Base-by-base conservation (phyloP, 2,113 vertebrate species). In the Cheilinus undulatus region DNA sequence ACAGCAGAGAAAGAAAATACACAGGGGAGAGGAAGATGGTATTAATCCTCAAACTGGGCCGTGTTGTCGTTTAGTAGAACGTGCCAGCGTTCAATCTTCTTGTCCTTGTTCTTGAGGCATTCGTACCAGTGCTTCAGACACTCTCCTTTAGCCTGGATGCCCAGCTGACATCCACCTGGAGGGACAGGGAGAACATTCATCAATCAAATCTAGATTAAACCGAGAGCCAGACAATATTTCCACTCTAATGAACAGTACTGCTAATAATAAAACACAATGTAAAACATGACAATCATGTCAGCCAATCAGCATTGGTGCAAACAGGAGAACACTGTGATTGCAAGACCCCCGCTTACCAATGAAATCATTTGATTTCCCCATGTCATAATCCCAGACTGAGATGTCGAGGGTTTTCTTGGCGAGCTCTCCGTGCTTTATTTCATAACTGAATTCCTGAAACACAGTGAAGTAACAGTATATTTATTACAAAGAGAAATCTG, bases 71-170 rank as follows among this genome's bases (percentile, higher is more conserved):
- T 95, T 15, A 97, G 92, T 28, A 99, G 94, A 52, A 96, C 95
- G 78, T 99, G 97, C 97, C 97, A 99, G 85, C 96, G 96, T 69
- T 99, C 97, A 0, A 97, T 97, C 90, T 94, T 97, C 95, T 98
- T 97, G 91, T 99, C 97, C 86, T 98, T 98, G 94, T 98, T 99
- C 91, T 98, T 99, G 69, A 99, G 86, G 51, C 97, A 98, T 69
- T 98, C 97, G 2, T 98, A 99, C 97, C 97, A 99, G 89, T 99
- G 97, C 92, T 98, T 99, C 88, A 99, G 88, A 84, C 96, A 93
- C 85, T 99, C 97, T 0, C 97, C 97, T 90, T 98, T 98, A 4
- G 96, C 97, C 0, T 95, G 96, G 89, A 98, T 98, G 45, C 97
- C 97, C 5, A 99, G 84, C 88, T 97, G 96, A 82, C 97, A 98